Percentiles rank a stretch among this genome's conserved stretches.
Conservation (phyloP, 2,888 invertebrate species). For the Quadroppia sp. region DNA sequence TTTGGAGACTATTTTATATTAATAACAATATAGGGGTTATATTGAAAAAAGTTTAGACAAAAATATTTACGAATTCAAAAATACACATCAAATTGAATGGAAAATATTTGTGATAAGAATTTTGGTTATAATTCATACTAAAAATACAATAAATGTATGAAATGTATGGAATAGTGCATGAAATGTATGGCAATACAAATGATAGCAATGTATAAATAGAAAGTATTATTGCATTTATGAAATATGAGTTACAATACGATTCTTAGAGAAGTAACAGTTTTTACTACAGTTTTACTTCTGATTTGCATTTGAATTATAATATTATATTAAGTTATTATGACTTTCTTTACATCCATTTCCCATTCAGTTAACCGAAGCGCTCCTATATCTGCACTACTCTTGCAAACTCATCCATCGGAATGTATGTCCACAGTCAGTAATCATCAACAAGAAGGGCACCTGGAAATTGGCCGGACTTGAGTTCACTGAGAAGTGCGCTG, state of each 20-base stretch:
- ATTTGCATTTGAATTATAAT: conserved; percentile 16
- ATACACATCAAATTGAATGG: too few relatives aligned
- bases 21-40: too few relatives aligned
- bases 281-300: background rate
- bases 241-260: background rate
- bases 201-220: background rate
- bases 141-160: too few relatives aligned
- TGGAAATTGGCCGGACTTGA: conserved; percentile 96
- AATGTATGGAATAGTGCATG: too few relatives aligned
- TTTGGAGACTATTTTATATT: too few relatives aligned
- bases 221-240: background rate
- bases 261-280: background rate
- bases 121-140: too few relatives aligned
- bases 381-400: conserved; percentile 84
- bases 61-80: too few relatives aligned
- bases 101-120: too few relatives aligned
- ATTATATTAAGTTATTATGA: background rate
- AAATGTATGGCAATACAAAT: background rate
- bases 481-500: conserved; percentile 69
- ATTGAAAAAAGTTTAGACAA: too few relatives aligned
- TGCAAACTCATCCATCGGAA: conserved; percentile 86
- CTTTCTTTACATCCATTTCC: background rate
- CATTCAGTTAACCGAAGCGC: conserved; percentile 83
- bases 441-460: conserved; percentile 84
- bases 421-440: conserved; percentile 84